Evolutionary conservation across 2,888 invertebrate genomes (phyloP).

Genomic region (Polylopha cassiicola): DNA sequence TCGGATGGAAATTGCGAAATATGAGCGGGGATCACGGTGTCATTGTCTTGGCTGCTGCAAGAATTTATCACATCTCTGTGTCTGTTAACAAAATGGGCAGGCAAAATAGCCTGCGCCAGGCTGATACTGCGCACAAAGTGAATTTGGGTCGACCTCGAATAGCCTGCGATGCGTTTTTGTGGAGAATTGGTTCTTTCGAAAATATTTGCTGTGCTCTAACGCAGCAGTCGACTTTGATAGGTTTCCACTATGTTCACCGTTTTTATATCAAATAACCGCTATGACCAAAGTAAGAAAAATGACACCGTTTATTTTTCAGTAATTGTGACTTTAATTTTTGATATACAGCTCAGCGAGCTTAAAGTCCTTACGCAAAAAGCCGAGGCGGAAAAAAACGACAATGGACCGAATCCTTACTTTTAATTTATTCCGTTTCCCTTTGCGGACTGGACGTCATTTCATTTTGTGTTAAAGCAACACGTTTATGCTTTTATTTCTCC

Average conservation of each 20-base stretch:
- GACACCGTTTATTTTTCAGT: too few species aligned
- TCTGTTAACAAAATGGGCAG: slow-evolving; percentile 41
- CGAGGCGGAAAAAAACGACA: slow-evolving; percentile 49
- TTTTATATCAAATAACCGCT: too few species aligned
- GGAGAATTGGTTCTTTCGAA: slow-evolving; percentile 28
- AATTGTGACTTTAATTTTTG: slow-evolving; percentile 27
- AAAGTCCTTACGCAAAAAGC: slow-evolving; percentile 43
- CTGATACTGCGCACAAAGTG: slow-evolving; percentile 27
- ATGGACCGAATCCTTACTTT: slow-evolving; percentile 55
- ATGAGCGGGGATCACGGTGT: slow-evolving; percentile 56
- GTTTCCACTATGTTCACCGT: too few species aligned
- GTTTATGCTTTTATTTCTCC: slow-evolving; percentile 61
- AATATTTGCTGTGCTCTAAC: too few species aligned
- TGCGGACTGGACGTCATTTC: slow-evolving; percentile 56
- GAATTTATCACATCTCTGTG: slow-evolving; percentile 56
- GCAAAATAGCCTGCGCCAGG: slow-evolving; percentile 29
- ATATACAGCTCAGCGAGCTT: slow-evolving; percentile 36
- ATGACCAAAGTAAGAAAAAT: too few species aligned
- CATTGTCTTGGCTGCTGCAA: slow-evolving; percentile 48
- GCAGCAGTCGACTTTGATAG: too few species aligned
- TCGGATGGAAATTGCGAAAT: slow-evolving; percentile 59
- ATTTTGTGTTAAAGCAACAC: slow-evolving; percentile 58
- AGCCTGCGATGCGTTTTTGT: too few species aligned
- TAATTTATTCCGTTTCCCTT: slow-evolving; percentile 63
- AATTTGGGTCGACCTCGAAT: slow-evolving; percentile 22